Evolutionary conservation across 64 coral and sea anemone genomes (phyloP).

Genomic region (Pocillopora verrucosa): DNA sequence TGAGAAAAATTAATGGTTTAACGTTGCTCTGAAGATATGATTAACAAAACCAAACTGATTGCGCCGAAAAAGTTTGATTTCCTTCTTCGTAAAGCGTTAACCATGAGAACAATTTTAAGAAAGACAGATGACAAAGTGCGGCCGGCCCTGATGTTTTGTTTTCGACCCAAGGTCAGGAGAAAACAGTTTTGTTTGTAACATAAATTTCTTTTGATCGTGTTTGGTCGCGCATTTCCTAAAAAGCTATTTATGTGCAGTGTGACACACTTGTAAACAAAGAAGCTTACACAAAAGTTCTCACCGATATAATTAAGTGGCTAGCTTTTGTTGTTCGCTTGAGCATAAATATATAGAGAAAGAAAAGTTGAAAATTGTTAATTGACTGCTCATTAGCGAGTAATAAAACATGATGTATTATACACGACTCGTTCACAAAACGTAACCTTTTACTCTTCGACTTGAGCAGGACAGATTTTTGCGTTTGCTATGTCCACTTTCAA

Average conservation of each 20-base stretch:
- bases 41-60: not conserved
- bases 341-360: not conserved
- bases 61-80: not conserved
- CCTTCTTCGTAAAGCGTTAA: not conserved
- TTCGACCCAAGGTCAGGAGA: conserved; percentile 22
- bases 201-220: not conserved
- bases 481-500: not conserved
- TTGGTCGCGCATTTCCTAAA: not conserved
- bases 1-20: not conserved
- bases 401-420: not conserved
- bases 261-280: conserved; percentile 30
- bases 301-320: conserved; percentile 39
- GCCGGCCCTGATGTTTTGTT: conserved; percentile 6
- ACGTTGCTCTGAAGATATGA: not conserved
- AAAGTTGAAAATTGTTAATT: conserved; percentile 20
- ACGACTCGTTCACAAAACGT: not conserved
- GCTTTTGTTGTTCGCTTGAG: conserved; percentile 4
- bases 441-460: not conserved
- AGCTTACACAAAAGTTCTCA: conserved; percentile 21
- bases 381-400: not conserved
- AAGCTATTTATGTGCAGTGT: not conserved
- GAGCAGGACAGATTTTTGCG: too few relatives aligned
- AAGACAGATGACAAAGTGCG: conserved; percentile 9
- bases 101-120: conserved; percentile 29
- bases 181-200: conserved; percentile 15